Base-by-base conservation (phyloP, 2,113 vertebrate species). In the Lota lota region DNA sequence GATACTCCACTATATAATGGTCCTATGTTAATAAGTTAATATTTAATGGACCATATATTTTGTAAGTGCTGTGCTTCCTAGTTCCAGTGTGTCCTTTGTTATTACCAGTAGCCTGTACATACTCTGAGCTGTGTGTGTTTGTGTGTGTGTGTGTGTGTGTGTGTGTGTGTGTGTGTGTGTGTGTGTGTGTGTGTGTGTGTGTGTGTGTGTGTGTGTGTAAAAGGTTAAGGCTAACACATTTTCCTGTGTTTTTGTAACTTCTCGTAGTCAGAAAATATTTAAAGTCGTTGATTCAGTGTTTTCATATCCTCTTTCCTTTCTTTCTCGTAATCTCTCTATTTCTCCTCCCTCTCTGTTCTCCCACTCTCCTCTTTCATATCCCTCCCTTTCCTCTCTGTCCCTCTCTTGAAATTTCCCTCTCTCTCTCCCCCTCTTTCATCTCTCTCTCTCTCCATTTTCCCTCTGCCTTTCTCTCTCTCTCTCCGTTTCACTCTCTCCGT, bases 381-480 rank as follows among this genome's bases (percentile, higher is more conserved):
- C 17, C 17, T 18, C 53, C 18, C 53, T n/a, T 17, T 11, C 51
- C 16, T 19, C 53, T 56, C 58, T 18, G 1, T 56, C n/a, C 16
- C 53, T 7, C 17, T 18, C 53, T n/a, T 14, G 2, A 17, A 12
- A 5, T n/a, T 16, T n/a, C 5, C 18, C 53, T 16, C 53, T 56
- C 17, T 18, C 53, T 14, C 53, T n/a, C 5, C 53, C n/a, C 17
- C 16, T 17, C 16, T 14, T 53, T 17, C 51, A 3, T 53, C 51
- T 15, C 51, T 17, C 79, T 81, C 62, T 0, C 50, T 82, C 64
- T 79, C 74, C 67, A 22, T 75, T 66, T 1, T 75, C 81, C n/a
- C 16, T 56, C 53, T 56, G 16, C 3, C 53, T 56, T 14, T 47
- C 10, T 47, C 53, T n/a, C 53, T 7, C 16, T 56, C 16, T 56